These are phyloP conservation scores for Octopus bimaculoides DNA, from an alignment of 1,140 invertebrate species.

Conservation along the genomic window DNA sequence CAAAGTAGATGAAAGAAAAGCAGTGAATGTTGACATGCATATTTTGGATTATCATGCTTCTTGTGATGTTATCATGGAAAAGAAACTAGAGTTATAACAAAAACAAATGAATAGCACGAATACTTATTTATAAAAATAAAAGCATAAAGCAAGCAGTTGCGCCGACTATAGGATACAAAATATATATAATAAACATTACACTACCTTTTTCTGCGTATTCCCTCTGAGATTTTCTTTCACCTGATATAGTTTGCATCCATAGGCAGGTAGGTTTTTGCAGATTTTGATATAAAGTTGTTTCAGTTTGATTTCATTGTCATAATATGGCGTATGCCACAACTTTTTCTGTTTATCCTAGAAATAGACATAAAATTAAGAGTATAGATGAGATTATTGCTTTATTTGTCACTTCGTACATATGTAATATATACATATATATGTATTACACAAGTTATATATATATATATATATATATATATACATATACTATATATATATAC, in stretches of 20 bases:
- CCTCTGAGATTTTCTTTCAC: slow-evolving; percentile 69
- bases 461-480: too few species aligned
- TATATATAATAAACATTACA: neutral
- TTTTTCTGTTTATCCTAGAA: slow-evolving; percentile 71
- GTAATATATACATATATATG: too few species aligned
- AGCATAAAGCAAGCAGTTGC: neutral
- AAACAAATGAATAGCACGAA: too few species aligned
- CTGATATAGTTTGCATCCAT: slow-evolving; percentile 68
- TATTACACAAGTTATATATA: too few species aligned
- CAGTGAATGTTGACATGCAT: too few species aligned
- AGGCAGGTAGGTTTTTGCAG: slow-evolving; percentile 66
- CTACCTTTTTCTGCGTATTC: slow-evolving; percentile 68
- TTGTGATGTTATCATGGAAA: too few species aligned
- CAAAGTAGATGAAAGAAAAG: too few species aligned
- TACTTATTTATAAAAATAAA: neutral
- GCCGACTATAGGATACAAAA: too few species aligned
- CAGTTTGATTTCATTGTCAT: slow-evolving; percentile 68
- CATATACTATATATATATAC: neutral
- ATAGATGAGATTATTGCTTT: neutral
- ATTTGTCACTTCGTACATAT: too few species aligned
- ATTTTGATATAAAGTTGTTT: slow-evolving; percentile 71
- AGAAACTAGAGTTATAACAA: too few species aligned
- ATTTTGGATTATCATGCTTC: too few species aligned
- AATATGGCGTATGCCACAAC: slow-evolving; percentile 68
- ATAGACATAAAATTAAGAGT: slow-evolving; percentile 16